Conservation (phyloP, 2,113 vertebrate genomes). For the Platysternon megacephalum region DNA sequence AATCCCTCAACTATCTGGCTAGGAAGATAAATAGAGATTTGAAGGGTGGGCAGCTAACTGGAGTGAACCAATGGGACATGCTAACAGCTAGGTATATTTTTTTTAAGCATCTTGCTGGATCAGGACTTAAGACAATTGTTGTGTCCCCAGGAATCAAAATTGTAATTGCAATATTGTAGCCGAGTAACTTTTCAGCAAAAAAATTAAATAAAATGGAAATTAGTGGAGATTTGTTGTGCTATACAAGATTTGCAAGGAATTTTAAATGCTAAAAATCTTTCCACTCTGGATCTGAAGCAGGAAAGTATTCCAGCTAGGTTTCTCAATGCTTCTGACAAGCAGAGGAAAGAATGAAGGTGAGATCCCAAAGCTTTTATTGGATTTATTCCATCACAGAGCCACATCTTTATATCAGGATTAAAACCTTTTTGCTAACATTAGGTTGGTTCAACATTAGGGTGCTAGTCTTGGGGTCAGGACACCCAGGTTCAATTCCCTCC, state of each 20-base stretch:
- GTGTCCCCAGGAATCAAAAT: neutral
- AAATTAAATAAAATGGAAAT: neutral
- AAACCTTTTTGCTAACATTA: too few relatives aligned
- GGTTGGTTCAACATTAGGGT: neutral
- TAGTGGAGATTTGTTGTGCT: constrained; percentile 16
- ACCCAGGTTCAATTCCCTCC: neutral
- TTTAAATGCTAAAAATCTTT: neutral
- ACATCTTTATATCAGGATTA: neutral
- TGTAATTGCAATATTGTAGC: constrained; percentile 38
- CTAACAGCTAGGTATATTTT: neutral
- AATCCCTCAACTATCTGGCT: neutral
- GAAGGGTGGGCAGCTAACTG: neutral
- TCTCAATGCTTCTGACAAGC: neutral
- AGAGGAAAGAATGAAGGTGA: neutral
- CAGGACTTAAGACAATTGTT: neutral
- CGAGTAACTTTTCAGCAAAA: constrained; percentile 34
- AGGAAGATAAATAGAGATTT: neutral
- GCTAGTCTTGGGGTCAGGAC: neutral
- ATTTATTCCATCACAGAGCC: neutral
- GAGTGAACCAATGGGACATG: neutral
- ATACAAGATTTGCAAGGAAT: neutral
- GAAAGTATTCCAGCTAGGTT: neutral
- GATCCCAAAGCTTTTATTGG: neutral
- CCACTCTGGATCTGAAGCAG: neutral
- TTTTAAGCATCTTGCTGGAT: constrained; percentile 22